Base-by-base conservation (phyloP, 2,113 vertebrate genomes). In the Pseudorectes ferrugineus region DNA sequence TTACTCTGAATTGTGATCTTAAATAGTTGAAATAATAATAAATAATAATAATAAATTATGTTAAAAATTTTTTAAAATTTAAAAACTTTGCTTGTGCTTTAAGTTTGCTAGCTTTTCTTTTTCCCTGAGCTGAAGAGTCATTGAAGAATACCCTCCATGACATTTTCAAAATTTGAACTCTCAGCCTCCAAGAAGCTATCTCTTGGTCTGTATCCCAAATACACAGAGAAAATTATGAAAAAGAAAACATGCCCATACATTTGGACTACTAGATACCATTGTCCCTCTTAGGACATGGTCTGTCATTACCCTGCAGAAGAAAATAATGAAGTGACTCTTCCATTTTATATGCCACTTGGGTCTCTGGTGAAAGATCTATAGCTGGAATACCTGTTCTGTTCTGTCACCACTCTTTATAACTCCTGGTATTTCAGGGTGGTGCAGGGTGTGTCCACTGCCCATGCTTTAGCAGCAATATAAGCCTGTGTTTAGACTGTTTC, bases 391-490 rank as follows among this genome's bases (percentile, higher is more conserved):
- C 40, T 40, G 28, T 36, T 85, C 25, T 18, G 1, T 63, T 80
- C 40, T 61, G 77, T 49, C 10, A 24, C 28, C 20, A 14, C 5
- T 49, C 10, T 28, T 71, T 76, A 54, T 3, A 72, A 16, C 3
- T 90, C 16, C 11, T 1, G 0, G 2, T 40, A 49, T 58, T 43
- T 62, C 3, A 5, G 15, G 8, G 2, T 2, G 5, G 4, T 24
- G 14, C 0, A 1, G 5, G 3, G 1, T 2, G 2, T n/a, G 8
- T 35, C 9, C 12, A 15, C 9, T 48, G 16, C 10, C 16, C 12
- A 12, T 45, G 17, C 14, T 72, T 63, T 68, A 23, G 35, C 59
- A 77, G 15, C 18, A 51, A 14, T 4, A 2, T 63, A 36, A 59
- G 9, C 3, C 4, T 45, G 4, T 8, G 19, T 36, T 83, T 78